phyloP scores from a whole-genome alignment of 2,888 invertebrate species.

The Sarcophaga carnaria region DNA sequence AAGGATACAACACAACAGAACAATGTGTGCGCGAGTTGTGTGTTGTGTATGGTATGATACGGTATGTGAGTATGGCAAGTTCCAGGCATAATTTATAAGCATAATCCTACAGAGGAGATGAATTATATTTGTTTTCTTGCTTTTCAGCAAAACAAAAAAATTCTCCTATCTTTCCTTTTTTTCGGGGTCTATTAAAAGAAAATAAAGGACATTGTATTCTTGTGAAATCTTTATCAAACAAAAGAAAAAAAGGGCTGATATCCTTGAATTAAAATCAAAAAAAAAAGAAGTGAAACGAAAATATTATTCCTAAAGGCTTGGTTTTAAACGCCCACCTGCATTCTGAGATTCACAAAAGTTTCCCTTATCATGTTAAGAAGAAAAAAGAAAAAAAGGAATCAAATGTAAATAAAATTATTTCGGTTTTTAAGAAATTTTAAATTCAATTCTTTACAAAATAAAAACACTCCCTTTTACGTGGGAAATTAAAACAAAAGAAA shows the following conservation, averaged over 20 bases:
- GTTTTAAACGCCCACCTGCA: not conserved
- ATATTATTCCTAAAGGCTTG: not conserved
- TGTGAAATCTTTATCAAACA: not conserved
- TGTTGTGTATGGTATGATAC: not conserved
- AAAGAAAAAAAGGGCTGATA: not conserved
- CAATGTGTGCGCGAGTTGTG: not conserved
- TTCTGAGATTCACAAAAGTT: not conserved
- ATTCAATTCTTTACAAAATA: not conserved
- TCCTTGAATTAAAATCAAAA: not conserved
- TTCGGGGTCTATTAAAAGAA: conserved; percentile 6
- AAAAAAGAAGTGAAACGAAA: not conserved
- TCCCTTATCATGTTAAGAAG: not conserved
- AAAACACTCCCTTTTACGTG: not conserved
- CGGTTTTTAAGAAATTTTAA: not conserved
- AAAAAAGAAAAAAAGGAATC: not conserved
- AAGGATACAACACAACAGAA: not conserved
- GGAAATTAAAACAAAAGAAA: too few species aligned
- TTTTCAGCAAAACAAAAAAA: not conserved
- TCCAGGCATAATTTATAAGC: not conserved
- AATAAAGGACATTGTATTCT: not conserved
- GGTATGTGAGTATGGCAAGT: not conserved
- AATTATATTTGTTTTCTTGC: conserved; percentile 6
- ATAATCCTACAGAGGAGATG: not conserved
- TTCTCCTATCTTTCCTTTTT: not conserved
- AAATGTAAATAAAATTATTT: not conserved